Percentiles rank a stretch among this genome's conserved stretches.
phyloP scores from a whole-genome alignment of 2,888 invertebrate species.

The Xanthorhoe spadicearia region DNA sequence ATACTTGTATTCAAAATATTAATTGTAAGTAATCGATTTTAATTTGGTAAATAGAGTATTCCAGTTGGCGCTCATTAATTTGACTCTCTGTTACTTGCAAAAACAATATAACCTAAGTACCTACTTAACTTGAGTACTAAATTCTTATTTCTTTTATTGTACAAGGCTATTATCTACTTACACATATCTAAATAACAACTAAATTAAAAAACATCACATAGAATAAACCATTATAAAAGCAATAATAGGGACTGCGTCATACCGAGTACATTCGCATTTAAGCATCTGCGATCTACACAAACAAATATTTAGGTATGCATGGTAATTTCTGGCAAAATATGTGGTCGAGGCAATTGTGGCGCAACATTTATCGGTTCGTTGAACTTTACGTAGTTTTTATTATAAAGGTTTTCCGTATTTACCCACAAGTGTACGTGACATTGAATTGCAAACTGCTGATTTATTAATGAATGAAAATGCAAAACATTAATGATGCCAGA shows the following conservation, averaged over 20 bases:
- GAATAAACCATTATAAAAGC: conserved; percentile 30
- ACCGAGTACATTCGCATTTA: conserved; percentile 47
- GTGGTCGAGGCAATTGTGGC: conserved; percentile 47
- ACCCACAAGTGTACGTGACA: conserved; percentile 28
- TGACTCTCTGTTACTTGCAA: too few relatives aligned
- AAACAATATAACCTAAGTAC: too few relatives aligned
- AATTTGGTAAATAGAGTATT: too few relatives aligned
- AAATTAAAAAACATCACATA: conserved; percentile 10
- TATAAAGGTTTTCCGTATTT: conserved; percentile 30
- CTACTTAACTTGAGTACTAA: too few relatives aligned
- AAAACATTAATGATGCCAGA: conserved; percentile 24
- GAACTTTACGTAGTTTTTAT: conserved; percentile 53
- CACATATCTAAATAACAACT: background rate
- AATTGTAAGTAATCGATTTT: too few relatives aligned
- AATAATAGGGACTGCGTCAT: conserved; percentile 48
- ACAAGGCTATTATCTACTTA: too few relatives aligned
- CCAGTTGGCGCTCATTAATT: too few relatives aligned
- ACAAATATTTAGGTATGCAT: conserved; percentile 62
- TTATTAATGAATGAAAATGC: conserved; percentile 30
- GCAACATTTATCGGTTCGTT: conserved; percentile 58
- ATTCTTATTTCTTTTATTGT: too few relatives aligned
- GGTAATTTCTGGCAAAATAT: conserved; percentile 59
- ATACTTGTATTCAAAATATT: too few relatives aligned
- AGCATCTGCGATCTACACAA: conserved; percentile 53
- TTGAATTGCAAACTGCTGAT: conserved; percentile 26